These are phyloP conservation scores for Callospermophilus lateralis DNA, from an alignment of 2,113 vertebrate genomes.

Conservation along the genomic window DNA sequence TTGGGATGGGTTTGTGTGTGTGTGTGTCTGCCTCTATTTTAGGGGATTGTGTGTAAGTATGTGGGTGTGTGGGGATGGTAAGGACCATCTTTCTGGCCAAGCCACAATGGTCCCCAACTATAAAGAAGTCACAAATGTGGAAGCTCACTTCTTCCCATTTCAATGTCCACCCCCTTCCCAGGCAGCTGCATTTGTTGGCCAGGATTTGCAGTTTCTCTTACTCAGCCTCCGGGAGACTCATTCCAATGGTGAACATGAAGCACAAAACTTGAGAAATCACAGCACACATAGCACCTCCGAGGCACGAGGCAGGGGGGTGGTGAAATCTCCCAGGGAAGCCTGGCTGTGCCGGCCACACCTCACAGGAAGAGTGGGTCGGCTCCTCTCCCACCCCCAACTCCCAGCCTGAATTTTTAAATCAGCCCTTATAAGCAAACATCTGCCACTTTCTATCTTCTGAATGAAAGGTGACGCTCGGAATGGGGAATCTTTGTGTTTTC, in stretches of 20 bases:
- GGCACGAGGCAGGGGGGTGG: not conserved
- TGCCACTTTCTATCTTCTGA: slow-evolving; percentile 63
- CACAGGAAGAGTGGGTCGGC: not conserved
- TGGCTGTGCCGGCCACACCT: not conserved
- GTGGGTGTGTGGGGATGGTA: not conserved
- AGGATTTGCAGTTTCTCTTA: slow-evolving; percentile 10
- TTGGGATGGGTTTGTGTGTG: not conserved
- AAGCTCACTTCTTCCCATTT: not conserved
- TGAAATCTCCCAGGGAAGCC: not conserved
- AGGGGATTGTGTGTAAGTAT: not conserved
- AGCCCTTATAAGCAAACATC: slow-evolving; percentile 80
- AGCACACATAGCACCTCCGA: not conserved
- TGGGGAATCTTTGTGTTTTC: slow-evolving; percentile 86
- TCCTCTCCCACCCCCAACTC: not conserved
- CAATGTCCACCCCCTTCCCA: not conserved
- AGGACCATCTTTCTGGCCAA: not conserved
- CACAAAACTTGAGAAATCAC: slow-evolving; percentile 13
- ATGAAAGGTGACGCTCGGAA: slow-evolving; percentile 79
- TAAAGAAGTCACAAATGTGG: not conserved
- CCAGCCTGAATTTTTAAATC: slow-evolving; percentile 36
- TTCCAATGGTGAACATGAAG: not conserved
- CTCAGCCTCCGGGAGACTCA: not conserved
- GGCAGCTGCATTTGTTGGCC: not conserved
- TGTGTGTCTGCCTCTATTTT: not conserved
- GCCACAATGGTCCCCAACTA: not conserved